These are phyloP conservation scores for Propithecus perrieri DNA, from an alignment of 2,797 vertebrate genomes.

Conservation along the genomic window DNA sequence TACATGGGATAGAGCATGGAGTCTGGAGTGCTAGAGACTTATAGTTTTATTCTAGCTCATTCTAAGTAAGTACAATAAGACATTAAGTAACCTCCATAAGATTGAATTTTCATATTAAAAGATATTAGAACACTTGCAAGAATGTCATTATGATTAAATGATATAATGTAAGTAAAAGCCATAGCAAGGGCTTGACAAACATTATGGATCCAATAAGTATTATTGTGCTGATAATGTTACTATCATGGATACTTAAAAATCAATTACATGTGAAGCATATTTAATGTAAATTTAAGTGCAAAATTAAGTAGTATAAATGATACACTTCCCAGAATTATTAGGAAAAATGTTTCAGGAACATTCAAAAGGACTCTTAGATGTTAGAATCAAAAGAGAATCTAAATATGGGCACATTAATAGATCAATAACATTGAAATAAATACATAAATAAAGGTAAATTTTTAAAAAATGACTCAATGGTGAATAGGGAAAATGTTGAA, in stretches of 20 bases:
- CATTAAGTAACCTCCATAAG: not conserved
- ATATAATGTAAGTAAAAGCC: not conserved
- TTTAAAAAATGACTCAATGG: not conserved
- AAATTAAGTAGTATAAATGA: not conserved
- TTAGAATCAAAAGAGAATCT: not conserved
- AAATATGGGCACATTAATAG: not conserved
- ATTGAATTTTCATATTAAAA: not conserved
- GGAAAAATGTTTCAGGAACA: not conserved
- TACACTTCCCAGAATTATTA: not conserved
- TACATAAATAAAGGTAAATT: not conserved
- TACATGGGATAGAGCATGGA: too few relatives aligned
- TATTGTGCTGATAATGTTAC: too few relatives aligned
- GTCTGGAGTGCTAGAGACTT: not conserved
- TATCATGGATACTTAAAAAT: not conserved
- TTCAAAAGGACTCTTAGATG: not conserved
- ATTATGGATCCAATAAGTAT: not conserved
- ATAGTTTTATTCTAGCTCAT: not conserved
- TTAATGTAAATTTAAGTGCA: not conserved
- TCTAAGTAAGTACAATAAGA: not conserved
- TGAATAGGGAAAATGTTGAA: not conserved
- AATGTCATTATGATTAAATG: not conserved
- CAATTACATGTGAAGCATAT: not conserved
- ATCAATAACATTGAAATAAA: not conserved
- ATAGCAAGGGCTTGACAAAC: not conserved
- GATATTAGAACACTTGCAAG: not conserved